Conservation (phyloP, 2,113 vertebrate species). For the Ctenodactylus gundi region DNA sequence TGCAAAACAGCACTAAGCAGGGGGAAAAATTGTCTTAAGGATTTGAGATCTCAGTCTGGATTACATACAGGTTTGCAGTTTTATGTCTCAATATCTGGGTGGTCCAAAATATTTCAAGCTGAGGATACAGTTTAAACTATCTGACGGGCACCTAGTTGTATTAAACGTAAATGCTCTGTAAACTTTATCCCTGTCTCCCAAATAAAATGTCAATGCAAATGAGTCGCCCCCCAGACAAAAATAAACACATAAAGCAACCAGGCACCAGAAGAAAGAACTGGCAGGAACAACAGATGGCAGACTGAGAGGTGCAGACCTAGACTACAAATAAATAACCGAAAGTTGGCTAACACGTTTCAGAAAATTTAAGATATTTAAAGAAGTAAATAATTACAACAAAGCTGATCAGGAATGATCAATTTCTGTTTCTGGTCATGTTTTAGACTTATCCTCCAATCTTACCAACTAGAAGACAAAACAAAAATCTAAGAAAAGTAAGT, state of each 20-base stretch:
- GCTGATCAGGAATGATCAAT: neutral
- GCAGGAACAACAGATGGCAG: neutral
- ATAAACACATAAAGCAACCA: conserved; percentile 29
- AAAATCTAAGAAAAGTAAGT: neutral
- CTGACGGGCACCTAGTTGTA: neutral
- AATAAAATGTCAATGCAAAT: neutral
- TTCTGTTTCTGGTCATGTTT: neutral
- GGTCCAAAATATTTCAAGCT: conserved; percentile 37
- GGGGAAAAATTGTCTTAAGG: neutral
- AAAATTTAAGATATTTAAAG: conserved; percentile 44
- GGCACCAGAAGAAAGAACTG: neutral
- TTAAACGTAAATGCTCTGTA: neutral
- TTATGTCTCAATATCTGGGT: conserved; percentile 4
- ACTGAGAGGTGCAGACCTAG: neutral
- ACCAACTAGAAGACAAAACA: conserved; percentile 1
- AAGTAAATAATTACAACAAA: conserved; percentile 37
- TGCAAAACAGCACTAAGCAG: neutral
- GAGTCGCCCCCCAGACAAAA: neutral
- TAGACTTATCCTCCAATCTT: neutral
- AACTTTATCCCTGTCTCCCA: conserved; percentile 10
- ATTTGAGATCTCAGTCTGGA: neutral
- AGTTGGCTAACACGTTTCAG: neutral
- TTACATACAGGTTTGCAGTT: neutral
- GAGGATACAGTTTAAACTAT: neutral
- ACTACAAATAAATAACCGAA: conserved; percentile 8